These are phyloP conservation scores for Drosophila lini DNA, from an alignment of 1,140 invertebrate genomes.

Conservation along the genomic window DNA sequence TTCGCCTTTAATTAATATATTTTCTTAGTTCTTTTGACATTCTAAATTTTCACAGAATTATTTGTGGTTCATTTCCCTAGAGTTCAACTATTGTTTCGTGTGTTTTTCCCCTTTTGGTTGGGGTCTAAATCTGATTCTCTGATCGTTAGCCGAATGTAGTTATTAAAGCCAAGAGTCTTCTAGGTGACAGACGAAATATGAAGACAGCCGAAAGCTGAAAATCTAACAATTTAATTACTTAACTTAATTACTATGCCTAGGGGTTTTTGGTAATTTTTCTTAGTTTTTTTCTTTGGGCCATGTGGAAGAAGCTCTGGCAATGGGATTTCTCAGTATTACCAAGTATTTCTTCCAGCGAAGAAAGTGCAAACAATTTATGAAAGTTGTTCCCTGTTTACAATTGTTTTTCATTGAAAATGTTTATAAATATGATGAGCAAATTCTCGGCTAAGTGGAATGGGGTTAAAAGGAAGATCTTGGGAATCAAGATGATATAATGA, in stretches of 20 bases:
- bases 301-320: conserved; percentile 20
- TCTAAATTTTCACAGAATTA: neutral
- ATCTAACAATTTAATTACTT: conserved; percentile 29
- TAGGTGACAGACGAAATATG: conserved; percentile 38
- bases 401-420: conserved; percentile 47
- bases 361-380: conserved; percentile 69
- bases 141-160: conserved; percentile 23
- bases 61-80: neutral
- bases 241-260: neutral
- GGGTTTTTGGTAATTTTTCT: conserved; percentile 4
- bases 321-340: conserved; percentile 40
- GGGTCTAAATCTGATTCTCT: neutral
- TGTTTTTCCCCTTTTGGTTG: neutral
- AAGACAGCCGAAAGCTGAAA: conserved; percentile 4
- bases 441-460: conserved; percentile 3
- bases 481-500: neutral
- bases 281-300: conserved; percentile 16
- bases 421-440: conserved; percentile 55
- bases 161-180: conserved; percentile 8
- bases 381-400: conserved; percentile 50
- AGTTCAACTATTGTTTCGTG: neutral
- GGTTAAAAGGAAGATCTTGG: conserved; percentile 17
- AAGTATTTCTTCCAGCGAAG: conserved; percentile 47
- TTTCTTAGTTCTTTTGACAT: neutral
- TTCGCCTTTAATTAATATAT: neutral